Conservation (phyloP, 2,888 invertebrate species). For the Cephalotes varians region DNA sequence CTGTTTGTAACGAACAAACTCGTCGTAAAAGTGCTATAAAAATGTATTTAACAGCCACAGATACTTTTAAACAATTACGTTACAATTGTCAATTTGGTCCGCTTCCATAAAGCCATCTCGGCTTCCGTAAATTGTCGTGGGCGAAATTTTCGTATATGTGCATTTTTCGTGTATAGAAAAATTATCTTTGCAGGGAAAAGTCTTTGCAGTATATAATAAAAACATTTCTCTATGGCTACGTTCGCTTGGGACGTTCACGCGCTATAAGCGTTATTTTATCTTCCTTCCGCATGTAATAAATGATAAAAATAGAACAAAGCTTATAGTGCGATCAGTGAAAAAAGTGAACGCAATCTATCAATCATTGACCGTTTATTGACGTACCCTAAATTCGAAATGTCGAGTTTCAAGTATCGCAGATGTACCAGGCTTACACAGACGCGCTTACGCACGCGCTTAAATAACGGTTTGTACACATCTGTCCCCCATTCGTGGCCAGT, state of each 20-base stretch:
- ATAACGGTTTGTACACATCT: conserved; percentile 80
- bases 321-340: too few species aligned
- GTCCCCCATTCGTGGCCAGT: conserved; percentile 73
- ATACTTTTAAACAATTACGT: conserved; percentile 77
- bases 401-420: conserved; percentile 8
- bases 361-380: neutral
- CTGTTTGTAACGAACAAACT: conserved; percentile 78
- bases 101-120: conserved; percentile 76
- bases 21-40: conserved; percentile 70
- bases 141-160: conserved; percentile 49
- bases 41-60: conserved; percentile 77
- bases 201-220: neutral
- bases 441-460: conserved; percentile 62
- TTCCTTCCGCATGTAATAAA: too few species aligned
- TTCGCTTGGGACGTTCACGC: too few species aligned
- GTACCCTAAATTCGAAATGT: conserved; percentile 11
- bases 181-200: neutral
- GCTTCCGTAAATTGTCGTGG: conserved; percentile 70
- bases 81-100: conserved; percentile 74
- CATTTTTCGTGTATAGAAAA: neutral
- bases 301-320: too few species aligned
- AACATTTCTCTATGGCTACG: neutral
- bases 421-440: conserved; percentile 24
- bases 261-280: too few species aligned
- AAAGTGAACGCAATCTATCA: too few species aligned